A percentile compares a stretch with the other conserved stretches of the same genome.
These are phyloP conservation scores for Scaptomyza graminum DNA, from an alignment of 1,140 invertebrate genomes.

Conservation along the genomic window DNA sequence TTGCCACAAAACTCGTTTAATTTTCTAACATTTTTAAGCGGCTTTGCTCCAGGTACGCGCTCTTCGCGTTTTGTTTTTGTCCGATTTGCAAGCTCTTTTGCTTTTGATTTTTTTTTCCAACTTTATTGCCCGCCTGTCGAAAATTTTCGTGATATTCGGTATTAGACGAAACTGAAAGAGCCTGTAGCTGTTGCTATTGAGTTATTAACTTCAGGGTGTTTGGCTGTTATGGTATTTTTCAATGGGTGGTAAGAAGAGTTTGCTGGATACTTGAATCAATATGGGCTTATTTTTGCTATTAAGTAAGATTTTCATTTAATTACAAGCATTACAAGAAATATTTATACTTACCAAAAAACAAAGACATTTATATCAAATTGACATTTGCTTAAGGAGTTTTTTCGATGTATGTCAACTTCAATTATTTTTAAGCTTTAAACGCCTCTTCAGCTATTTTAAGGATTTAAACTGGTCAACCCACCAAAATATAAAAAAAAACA, in stretches of 20 bases:
- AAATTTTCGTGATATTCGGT: conserved; percentile 56
- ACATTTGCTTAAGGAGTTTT: neutral
- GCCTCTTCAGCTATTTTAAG: conserved; percentile 17
- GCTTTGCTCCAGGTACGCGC: conserved; percentile 27
- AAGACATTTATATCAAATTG: too few relatives aligned
- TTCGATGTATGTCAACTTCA: conserved; percentile 16
- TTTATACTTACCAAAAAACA: too few relatives aligned
- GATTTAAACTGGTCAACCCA: conserved; percentile 23
- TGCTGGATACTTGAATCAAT: neutral
- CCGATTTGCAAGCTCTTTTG: conserved; percentile 41
- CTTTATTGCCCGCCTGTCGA: conserved; percentile 65
- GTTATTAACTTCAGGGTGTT: conserved; percentile 4
- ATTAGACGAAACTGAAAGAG: conserved; percentile 18
- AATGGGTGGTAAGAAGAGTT: conserved; percentile 34
- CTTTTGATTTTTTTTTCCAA: conserved; percentile 26
- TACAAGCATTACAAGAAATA: too few relatives aligned
- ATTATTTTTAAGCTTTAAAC: neutral
- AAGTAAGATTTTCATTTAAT: too few relatives aligned
- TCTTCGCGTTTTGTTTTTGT: conserved; percentile 20
- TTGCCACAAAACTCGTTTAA: conserved; percentile 55
- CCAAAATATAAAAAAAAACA: conserved; percentile 11
- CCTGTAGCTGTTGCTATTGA: neutral
- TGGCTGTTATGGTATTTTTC: conserved; percentile 2
- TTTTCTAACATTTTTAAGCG: conserved; percentile 30
- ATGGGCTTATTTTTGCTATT: neutral